Evolutionary conservation across 2,888 invertebrate species (phyloP), one percentile per base, ranked within the genome.

Genomic region (Cantharis flavilabris): DNA sequence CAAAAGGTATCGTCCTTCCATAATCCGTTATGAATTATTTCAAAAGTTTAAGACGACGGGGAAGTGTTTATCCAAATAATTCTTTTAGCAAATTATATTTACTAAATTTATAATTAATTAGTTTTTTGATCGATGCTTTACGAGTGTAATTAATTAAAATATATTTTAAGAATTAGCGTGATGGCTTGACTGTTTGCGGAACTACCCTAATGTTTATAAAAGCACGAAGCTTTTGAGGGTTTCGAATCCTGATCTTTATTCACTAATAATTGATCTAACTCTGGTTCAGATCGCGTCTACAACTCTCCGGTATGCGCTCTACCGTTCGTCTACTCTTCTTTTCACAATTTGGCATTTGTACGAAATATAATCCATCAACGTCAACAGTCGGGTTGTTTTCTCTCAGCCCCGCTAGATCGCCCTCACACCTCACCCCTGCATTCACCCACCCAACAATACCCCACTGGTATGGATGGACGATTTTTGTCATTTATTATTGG

Each of bases 331-430:
- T 87, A 87, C 88, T 87, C 86, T 87, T 88, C 88, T 88, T 88
- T 89, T 89, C 89, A 89, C 89, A 89, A 89, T 89, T 89, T 89
- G 89, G 89, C 89, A 89, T 89, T 89, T 89, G 89, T 89, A 89
- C 89, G 89, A 85, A 89, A 89, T 88, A 88, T 86, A 86, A 89
- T 89, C 88, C 88, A 89, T 89, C 89, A 89, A 88, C 86, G 89
- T 89, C 89, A 89, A 87, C 87, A 87, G 88, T 88, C 87, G 88
- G 88, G 88, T 89, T 88, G 88, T 88, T 89, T 88, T 88, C 88
- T 88, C 87, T 86, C 86, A 85, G 86, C 85, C 81, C 81, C 84
- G 83, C 84, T 83, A 78, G 79, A 79, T 81, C 83, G 83, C 83
- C 83, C 82, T 82, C 82, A 76, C 84, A 73, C 84, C 83, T 83